Conservation (phyloP, 64 coral and sea anemone species). For the Orbicella faveolata region DNA sequence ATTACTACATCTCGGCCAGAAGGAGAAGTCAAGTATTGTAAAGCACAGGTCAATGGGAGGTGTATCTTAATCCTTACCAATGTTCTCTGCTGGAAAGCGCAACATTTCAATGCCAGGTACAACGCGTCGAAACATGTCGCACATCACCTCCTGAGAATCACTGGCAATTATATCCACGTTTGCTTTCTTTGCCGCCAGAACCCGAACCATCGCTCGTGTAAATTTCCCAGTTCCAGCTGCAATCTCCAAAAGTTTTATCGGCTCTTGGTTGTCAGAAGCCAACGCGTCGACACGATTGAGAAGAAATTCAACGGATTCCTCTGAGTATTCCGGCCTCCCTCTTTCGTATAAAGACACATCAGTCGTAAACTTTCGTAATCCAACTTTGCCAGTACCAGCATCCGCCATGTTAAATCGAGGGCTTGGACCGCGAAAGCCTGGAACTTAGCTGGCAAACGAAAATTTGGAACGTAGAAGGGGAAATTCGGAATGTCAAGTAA, state of each 20-base stretch:
- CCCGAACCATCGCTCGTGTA: slow-evolving; percentile 60
- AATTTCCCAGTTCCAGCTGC: slow-evolving; percentile 91
- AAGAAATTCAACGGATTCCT: slow-evolving; percentile 78
- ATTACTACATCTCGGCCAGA: too few relatives aligned
- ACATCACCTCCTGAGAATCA: slow-evolving; percentile 73
- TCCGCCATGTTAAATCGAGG: slow-evolving; percentile 1
- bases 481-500: background rate
- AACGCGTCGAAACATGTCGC: slow-evolving; percentile 57
- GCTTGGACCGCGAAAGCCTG: background rate
- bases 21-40: background rate
- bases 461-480: background rate
- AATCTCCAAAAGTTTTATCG: slow-evolving; percentile 70
- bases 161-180: slow-evolving; percentile 60
- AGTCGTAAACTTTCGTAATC: slow-evolving; percentile 23
- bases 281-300: slow-evolving; percentile 63
- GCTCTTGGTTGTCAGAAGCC: background rate
- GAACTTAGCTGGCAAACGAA: background rate
- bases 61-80: slow-evolving; percentile 2
- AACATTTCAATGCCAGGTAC: slow-evolving; percentile 66
- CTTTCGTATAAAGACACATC: slow-evolving; percentile 74
- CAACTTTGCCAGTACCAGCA: too few relatives aligned
- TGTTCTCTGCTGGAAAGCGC: slow-evolving; percentile 69
- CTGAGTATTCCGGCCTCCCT: slow-evolving; percentile 69
- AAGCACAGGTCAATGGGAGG: background rate
- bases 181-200: slow-evolving; percentile 14